Conservation (phyloP, 1,140 invertebrate species). For the Nymphalis io region DNA sequence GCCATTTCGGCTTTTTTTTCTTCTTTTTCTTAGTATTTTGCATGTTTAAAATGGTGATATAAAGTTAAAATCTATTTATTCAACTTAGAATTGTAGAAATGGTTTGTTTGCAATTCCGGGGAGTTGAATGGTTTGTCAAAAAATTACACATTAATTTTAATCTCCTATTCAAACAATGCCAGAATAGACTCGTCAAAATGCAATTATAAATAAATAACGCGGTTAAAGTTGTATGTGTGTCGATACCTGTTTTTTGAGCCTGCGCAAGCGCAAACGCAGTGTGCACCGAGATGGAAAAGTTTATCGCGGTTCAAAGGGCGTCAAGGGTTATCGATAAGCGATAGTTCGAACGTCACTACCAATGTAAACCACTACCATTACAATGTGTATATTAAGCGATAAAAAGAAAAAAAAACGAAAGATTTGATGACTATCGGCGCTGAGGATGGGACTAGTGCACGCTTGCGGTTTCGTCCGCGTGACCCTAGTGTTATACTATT, state of each 20-base stretch:
- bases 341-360: slow-evolving; percentile 38
- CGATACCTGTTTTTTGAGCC: slow-evolving; percentile 17
- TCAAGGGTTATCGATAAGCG: slow-evolving; percentile 42
- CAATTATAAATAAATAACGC: neutral
- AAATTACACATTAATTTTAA: too few species aligned
- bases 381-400: slow-evolving; percentile 20
- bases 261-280: slow-evolving; percentile 21
- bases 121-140: too few species aligned
- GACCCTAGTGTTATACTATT: too few species aligned
- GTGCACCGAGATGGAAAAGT: slow-evolving; percentile 25
- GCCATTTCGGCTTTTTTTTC: too few species aligned
- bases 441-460: neutral
- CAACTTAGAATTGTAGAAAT: too few species aligned
- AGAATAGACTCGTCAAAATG: too few species aligned
- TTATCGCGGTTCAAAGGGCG: slow-evolving; percentile 36
- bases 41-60: too few species aligned
- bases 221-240: neutral
- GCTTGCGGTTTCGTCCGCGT: too few species aligned
- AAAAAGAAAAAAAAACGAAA: neutral
- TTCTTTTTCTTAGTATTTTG: too few species aligned
- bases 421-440: neutral
- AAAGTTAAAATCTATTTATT: too few species aligned
- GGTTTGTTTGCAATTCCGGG: too few species aligned
- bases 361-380: slow-evolving; percentile 23
- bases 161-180: too few species aligned